These are phyloP conservation scores for Caenorhabditis uteleia DNA, from an alignment of 2,888 invertebrate species.

Conservation along the genomic window DNA sequence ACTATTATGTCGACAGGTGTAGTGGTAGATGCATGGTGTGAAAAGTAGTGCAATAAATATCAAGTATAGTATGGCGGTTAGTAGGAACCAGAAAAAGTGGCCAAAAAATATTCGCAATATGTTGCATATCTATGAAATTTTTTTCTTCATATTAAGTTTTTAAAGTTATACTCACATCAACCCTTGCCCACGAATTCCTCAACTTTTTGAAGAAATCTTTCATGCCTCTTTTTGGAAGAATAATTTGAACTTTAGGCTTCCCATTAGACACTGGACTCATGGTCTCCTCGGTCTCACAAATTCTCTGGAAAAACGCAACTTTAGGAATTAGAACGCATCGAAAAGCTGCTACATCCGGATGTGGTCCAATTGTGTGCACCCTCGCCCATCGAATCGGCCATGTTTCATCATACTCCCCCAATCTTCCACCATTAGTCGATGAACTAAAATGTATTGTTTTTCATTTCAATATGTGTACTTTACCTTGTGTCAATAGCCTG, in stretches of 20 bases:
- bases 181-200: not conserved
- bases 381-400: conserved; percentile 67
- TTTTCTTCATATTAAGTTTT: no score
- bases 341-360: conserved; percentile 18
- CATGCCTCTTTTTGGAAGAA: not conserved
- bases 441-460: conserved; percentile 2
- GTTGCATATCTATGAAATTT: no score
- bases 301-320: no score
- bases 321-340: no score
- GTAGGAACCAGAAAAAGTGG: conserved; percentile 30
- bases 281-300: no score
- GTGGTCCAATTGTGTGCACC: conserved; percentile 37
- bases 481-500: conserved; percentile 51
- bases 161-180: not conserved
- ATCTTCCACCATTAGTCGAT: conserved; percentile 46
- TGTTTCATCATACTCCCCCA: conserved; percentile 65
- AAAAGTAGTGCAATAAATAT: conserved; percentile 49
- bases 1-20: conserved; percentile 58
- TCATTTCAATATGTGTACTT: not conserved
- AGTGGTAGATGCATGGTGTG: conserved; percentile 55
- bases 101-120: conserved; percentile 2
- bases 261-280: no score
- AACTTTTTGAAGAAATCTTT: not conserved
- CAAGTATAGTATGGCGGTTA: conserved; percentile 50
- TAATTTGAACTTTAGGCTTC: no score